Conservation (phyloP, 2,113 vertebrate genomes). For the Antechinus flavipes region DNA sequence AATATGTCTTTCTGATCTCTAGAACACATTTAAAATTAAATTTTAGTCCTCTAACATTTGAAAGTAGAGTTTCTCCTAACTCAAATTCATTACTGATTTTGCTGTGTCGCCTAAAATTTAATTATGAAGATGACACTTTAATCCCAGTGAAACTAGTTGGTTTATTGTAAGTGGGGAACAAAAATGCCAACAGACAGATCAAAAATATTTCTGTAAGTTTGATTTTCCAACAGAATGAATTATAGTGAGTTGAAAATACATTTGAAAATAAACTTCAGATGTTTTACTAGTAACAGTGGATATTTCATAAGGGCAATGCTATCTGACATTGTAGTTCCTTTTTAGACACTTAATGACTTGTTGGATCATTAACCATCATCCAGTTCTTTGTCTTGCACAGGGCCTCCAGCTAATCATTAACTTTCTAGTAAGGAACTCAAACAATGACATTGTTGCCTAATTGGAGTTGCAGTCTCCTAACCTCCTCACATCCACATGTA, state of each 20-base stretch:
- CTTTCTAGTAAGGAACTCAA: conserved; percentile 55
- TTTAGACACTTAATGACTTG: conserved; percentile 68
- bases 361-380: conserved; percentile 71
- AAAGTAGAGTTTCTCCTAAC: conserved; percentile 50
- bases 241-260: conserved; percentile 53
- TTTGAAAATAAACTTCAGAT: conserved; percentile 58
- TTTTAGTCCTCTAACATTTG: conserved; percentile 60
- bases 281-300: conserved; percentile 62
- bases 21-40: conserved; percentile 61
- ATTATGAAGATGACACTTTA: conserved; percentile 64
- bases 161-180: conserved; percentile 61
- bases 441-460: conserved; percentile 63
- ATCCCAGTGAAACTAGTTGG: conserved; percentile 58
- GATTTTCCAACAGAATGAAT: conserved; percentile 35
- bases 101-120: conserved; percentile 51
- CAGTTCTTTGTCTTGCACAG: conserved; percentile 55
- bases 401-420: conserved; percentile 62
- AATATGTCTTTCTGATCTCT: conserved; percentile 55
- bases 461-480: conserved; percentile 60
- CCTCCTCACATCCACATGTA: conserved; percentile 54
- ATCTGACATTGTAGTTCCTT: conserved; percentile 62
- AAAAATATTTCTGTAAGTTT: conserved; percentile 33
- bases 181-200: conserved; percentile 59
- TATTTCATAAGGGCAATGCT: conserved; percentile 66
- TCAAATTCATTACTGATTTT: conserved; percentile 60